phyloP scores from a whole-genome alignment of 2,797 vertebrate species.

The Malurus leucopterus region DNA sequence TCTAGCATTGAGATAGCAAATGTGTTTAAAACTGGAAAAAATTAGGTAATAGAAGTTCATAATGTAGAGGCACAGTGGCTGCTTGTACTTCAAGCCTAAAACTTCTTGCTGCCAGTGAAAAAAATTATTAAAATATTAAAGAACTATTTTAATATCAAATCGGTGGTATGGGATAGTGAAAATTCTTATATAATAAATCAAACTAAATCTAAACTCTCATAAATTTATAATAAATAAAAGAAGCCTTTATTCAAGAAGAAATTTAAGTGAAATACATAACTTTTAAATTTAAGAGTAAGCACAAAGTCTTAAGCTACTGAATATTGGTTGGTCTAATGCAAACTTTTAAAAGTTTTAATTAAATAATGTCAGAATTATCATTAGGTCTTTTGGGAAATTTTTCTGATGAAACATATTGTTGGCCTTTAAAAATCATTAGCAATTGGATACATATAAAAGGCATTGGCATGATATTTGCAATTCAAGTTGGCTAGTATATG shows the following conservation, averaged over 20 bases:
- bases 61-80: background rate
- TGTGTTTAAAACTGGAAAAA: background rate
- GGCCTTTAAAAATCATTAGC: slow-evolving; percentile 49
- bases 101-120: background rate
- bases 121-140: background rate
- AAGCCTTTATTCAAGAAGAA: background rate
- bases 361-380: slow-evolving; percentile 10
- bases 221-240: background rate
- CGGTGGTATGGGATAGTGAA: background rate
- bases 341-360: slow-evolving; percentile 38
- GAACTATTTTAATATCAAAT: background rate
- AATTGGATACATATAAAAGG: slow-evolving; percentile 26
- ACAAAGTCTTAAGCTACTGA: background rate
- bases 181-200: background rate
- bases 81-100: background rate
- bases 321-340: background rate
- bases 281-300: background rate
- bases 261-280: background rate
- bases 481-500: background rate
- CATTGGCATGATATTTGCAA: background rate
- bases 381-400: background rate
- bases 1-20: background rate
- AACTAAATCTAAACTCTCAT: background rate
- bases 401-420: slow-evolving; percentile 7
- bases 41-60: background rate